Base-by-base conservation (phyloP, 2,113 vertebrate genomes). In the Apus apus region DNA sequence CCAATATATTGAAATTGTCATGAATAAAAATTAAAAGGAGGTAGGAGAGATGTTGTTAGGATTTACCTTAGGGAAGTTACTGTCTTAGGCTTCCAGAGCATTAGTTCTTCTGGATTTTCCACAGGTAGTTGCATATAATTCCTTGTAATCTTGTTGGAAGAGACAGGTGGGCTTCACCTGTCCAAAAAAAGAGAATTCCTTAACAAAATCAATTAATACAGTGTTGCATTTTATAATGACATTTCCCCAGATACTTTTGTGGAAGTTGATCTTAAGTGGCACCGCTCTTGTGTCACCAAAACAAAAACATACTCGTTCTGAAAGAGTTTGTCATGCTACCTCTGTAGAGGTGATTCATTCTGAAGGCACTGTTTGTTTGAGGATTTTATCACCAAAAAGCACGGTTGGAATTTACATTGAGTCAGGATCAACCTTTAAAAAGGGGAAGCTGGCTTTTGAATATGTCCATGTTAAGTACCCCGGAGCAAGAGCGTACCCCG, bases 401-500 rank as follows among this genome's bases (percentile, higher is more conserved):
- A 17, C 11, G 22, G 30, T 3, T 43, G 26, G 62, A 80, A 46
- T 17, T 29, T 40, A 26, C 11, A 3, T 40, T 11, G 22, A 68
- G 46, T n/a, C 60, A 54, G 15, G 45, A 68, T 30, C 43, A n/a
- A 36, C 10, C 54, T 26, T 56, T 67, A 38, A 18, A 50, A 72
- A 67, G 34, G 43, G 25, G 40, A 46, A 73, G 27, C 20, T 46
- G 36, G 54, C 46, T 61, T 54, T 9, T 19, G 58, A n/a, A 9
- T 4, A 7, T 32, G 22, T 16, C 40, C 16, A 0, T 9, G 8
- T 50, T 25, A 61, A 64, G 22, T 25, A 27, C 15, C 23, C 22
- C 1, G 1, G 29, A 74, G 27, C 61, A 54, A 13, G 13, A 80
- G 50, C 1, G 6, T n/a, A n/a, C n/a, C 1, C 16, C 6, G 6